Conservation (phyloP, 2,113 vertebrate species). For the Panurus biarmicus region DNA sequence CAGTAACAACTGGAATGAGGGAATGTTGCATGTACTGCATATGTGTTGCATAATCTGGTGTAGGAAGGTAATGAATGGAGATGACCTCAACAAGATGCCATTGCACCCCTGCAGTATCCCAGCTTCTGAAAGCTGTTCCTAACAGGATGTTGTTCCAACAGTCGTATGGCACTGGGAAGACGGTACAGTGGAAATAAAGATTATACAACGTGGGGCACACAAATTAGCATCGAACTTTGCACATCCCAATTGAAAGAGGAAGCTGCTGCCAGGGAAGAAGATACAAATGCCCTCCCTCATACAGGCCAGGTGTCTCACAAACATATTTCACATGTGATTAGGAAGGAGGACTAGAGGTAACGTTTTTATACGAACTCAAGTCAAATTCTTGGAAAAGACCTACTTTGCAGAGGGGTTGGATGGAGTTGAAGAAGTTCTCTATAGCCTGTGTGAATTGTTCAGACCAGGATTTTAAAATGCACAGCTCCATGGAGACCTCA, state of each 20-base stretch:
- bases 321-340: rapidly evolving
- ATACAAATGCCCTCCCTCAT: not conserved
- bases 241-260: not conserved
- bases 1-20: not conserved
- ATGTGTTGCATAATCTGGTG: not conserved
- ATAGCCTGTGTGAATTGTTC: not conserved
- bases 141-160: not conserved
- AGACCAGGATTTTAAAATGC: not conserved
- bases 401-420: not conserved
- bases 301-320: not conserved
- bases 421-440: not conserved
- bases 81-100: not conserved
- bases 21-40: not conserved
- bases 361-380: rapidly evolving
- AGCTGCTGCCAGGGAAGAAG: not conserved
- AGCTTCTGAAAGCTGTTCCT: not conserved
- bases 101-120: not conserved
- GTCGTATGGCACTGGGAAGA: not conserved
- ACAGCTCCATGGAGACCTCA: not conserved
- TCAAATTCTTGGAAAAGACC: not conserved
- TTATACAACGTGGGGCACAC: rapidly evolving
- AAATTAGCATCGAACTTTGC: rapidly evolving
- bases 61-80: not conserved
- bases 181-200: rapidly evolving
- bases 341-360: not conserved